Evolutionary conservation across 1,140 invertebrate species (phyloP).

Genomic region (Listronotus oregonensis): DNA sequence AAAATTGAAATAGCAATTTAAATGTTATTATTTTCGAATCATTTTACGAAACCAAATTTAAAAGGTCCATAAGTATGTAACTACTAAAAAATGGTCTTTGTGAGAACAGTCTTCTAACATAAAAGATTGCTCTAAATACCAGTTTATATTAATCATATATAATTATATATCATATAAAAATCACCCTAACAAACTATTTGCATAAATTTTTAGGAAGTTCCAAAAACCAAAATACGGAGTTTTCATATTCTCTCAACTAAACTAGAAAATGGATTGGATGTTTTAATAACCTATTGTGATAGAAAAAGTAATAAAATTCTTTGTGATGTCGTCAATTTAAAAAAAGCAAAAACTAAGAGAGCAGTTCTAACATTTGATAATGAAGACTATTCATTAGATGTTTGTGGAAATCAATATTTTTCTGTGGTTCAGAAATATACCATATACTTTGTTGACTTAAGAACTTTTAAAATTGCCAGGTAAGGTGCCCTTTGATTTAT

Average conservation of each 20-base stretch:
- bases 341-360: constrained; percentile 17
- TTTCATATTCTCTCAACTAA: constrained; percentile 33
- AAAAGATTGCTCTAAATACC: too few relatives aligned
- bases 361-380: constrained; percentile 32
- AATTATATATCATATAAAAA: too few relatives aligned
- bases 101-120: too few relatives aligned
- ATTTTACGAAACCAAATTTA: too few relatives aligned
- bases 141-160: too few relatives aligned
- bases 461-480: constrained; percentile 7
- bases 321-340: constrained; percentile 31
- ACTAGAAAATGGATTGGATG: constrained; percentile 23
- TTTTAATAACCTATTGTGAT: constrained; percentile 34
- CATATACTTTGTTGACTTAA: constrained; percentile 35
- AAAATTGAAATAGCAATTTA: too few relatives aligned
- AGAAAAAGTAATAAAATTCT: constrained; percentile 17
- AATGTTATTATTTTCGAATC: too few relatives aligned
- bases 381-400: constrained; percentile 17
- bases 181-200: too few relatives aligned
- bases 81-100: too few relatives aligned
- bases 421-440: constrained; percentile 25
- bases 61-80: too few relatives aligned
- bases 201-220: constrained; percentile 34
- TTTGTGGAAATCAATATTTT: constrained; percentile 34
- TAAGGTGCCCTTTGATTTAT: too few relatives aligned
- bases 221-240: constrained; percentile 42